Percentiles rank a stretch among this genome's conserved stretches.
Evolutionary conservation across 2,888 invertebrate genomes (phyloP).

Genomic region (Drepanosiphum platanoidis): DNA sequence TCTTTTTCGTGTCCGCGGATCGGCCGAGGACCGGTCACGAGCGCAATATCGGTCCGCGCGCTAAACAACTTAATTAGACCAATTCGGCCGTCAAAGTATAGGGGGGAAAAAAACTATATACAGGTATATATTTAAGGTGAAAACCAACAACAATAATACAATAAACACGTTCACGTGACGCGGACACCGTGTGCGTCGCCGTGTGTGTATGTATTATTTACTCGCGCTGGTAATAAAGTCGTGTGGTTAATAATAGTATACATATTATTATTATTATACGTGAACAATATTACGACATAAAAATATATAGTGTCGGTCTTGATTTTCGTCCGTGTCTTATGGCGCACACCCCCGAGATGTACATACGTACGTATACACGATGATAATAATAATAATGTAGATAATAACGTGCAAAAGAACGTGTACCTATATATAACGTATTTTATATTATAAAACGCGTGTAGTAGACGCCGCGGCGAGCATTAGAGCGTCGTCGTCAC

Average conservation of each 20-base stretch:
- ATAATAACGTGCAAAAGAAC: too few relatives aligned
- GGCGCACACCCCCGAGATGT: too few relatives aligned
- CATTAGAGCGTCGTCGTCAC: not conserved
- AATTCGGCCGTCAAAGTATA: conserved; percentile 22
- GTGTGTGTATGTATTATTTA: too few relatives aligned
- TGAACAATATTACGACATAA: too few relatives aligned
- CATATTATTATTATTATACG: too few relatives aligned
- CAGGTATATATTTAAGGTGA: too few relatives aligned
- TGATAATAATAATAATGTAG: not conserved
- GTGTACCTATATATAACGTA: not conserved
- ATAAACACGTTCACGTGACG: not conserved
- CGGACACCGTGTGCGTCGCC: not conserved
- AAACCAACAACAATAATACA: conserved; percentile 12
- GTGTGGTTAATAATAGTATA: not conserved
- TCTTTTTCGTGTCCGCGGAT: conserved; percentile 34
- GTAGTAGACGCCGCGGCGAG: too few relatives aligned
- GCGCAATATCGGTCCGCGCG: conserved; percentile 21
- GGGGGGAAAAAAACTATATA: not conserved
- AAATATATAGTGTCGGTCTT: not conserved
- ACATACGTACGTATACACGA: too few relatives aligned
- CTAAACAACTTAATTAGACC: conserved; percentile 60
- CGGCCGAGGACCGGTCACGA: conserved; percentile 53
- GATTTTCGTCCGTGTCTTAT: not conserved
- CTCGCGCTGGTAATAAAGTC: not conserved
- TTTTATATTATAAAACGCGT: too few relatives aligned